Evolutionary conservation across 2,888 invertebrate genomes (phyloP).

Genomic region (Torymus texanus): DNA sequence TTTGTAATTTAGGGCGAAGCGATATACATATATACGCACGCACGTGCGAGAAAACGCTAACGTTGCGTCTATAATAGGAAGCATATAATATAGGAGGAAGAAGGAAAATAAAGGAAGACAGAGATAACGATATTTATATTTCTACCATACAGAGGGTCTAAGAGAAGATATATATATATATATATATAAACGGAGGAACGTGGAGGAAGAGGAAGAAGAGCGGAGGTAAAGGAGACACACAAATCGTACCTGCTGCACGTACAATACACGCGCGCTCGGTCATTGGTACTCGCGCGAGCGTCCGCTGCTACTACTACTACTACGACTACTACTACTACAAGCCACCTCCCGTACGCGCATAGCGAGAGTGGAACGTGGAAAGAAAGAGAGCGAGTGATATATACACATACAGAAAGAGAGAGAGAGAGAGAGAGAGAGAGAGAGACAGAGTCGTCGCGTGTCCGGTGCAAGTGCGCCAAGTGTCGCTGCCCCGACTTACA

Average conservation of each 20-base stretch:
- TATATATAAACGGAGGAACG: neutral
- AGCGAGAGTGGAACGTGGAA: neutral
- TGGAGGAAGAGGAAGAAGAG: neutral
- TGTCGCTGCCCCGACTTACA: too few species aligned
- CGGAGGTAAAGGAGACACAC: neutral
- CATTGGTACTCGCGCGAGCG: neutral
- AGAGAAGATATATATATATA: neutral
- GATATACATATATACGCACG: too few species aligned
- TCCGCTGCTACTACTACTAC: too few species aligned
- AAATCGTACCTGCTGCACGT: conserved; percentile 12
- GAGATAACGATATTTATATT: conserved; percentile 23
- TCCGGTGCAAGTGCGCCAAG: too few species aligned
- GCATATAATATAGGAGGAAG: neutral
- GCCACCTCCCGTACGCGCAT: neutral
- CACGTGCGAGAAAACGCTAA: too few species aligned
- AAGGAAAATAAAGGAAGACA: neutral
- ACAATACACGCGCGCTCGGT: neutral
- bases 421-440: conserved; percentile 39
- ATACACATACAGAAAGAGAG: neutral
- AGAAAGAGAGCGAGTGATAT: conserved; percentile 18
- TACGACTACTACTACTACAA: too few species aligned
- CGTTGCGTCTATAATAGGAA: too few species aligned
- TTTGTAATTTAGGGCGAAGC: too few species aligned
- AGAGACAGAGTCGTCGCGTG: neutral
- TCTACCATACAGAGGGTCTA: conserved; percentile 16